Evolutionary conservation across 2,113 vertebrate species (phyloP).

Genomic region (human): GRCh38 chr12:105660501-105661000

Average conservation of each 20-base stretch:
- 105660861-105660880: background rate
- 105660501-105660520: background rate
- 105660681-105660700: background rate
- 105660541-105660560: background rate
- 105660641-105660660: background rate
- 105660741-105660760: background rate
- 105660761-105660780: background rate
- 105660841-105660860: background rate
- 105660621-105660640: background rate
- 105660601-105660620: background rate
- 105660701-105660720: background rate
- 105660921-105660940: background rate
- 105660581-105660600: background rate
- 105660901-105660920: too few species aligned
- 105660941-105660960: fast-evolving
- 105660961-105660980: too few species aligned
- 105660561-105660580: background rate
- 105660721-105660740: background rate
- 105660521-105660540: background rate
- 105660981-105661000: fast-evolving
- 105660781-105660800: background rate
- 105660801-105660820: background rate
- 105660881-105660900: background rate
- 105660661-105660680: background rate
- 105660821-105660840: background rate